Base-by-base conservation (phyloP, 2,797 vertebrate species). In the Capromys pilorides region DNA sequence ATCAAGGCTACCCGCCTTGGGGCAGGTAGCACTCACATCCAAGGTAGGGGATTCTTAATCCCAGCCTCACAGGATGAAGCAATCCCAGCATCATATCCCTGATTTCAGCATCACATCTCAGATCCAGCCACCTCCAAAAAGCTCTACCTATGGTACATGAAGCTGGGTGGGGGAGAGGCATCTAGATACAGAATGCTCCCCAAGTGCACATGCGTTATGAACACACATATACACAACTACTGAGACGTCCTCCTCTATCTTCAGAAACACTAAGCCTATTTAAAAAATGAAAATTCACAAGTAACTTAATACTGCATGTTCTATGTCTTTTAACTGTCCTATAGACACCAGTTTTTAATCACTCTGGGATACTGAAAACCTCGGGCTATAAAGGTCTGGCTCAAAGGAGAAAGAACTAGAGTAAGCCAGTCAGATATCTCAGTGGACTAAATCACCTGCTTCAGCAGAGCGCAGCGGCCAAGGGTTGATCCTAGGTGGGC, bases 221-320 rank as follows among this genome's bases (percentile, higher is more conserved):
- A 41, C 36, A 19, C 26, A 67, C 19, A n/a, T 10, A 83, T 5
- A 11, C 45, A 59, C 28, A 41, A 22, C 45, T 24, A 36, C 36
- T 2, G 28, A 93, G 9, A 51, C 67, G 8, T 22, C 31, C 33
- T 41, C 31, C 82, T 13, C n/a, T 75, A 36, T 75, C 36, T 77
- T 77, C 66, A 77, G 61, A 7, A 61, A 75, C 28, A 62, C 31
- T 22, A 57, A 57, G 36, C 24, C 80, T 91, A 57, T 57, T 57
- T 57, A 67, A 64, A 54, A 91, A 81, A 64, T 31, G 57, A 77
- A 92, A 75, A 80, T 66, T 79, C 73, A 69, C 66, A 81, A 90
- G 88, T 57, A 73, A 71, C 69, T 88, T 61, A 73, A 45, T 24
- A 49, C 2, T 62, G 36, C 28, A 91, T 75, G 4, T 67, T 78